A percentile compares a stretch with the other conserved stretches of the same genome.
phyloP scores from a whole-genome alignment of 2,888 invertebrate genomes.

The Cataglyphis rosenhaueri region DNA sequence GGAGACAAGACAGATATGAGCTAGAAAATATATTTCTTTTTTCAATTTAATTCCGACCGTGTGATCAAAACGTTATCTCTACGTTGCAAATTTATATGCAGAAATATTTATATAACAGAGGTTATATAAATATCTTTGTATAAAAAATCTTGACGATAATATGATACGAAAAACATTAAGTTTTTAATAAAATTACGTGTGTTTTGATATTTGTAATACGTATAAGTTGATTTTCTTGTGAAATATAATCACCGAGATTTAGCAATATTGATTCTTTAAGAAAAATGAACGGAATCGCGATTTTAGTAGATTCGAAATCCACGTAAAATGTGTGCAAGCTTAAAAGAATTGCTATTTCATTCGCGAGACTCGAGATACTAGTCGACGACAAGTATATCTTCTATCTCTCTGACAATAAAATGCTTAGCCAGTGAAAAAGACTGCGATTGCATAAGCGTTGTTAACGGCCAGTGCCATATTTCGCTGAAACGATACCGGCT shows the following conservation, averaged over 20 bases:
- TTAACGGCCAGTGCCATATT: conserved; percentile 24
- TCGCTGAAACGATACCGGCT: conserved; percentile 27
- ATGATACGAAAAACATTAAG: neutral
- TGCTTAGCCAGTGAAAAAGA: conserved; percentile 36
- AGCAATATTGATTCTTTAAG: neutral
- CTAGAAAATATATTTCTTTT: conserved; percentile 5
- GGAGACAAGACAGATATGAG: neutral
- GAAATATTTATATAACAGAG: neutral
- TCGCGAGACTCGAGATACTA: neutral
- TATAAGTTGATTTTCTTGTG: neutral
- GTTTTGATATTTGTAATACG: neutral
- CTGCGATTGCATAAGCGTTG: conserved; percentile 9
- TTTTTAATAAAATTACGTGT: neutral
- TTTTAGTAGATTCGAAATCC: neutral
- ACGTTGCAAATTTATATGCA: neutral
- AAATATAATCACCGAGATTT: neutral
- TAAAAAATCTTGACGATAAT: neutral
- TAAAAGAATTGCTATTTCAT: conserved; percentile 3
- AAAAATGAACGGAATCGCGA: neutral
- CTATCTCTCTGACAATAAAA: conserved; percentile 3
- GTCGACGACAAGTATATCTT: conserved; percentile 25
- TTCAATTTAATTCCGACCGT: conserved; percentile 15
- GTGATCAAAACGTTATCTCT: conserved; percentile 3
- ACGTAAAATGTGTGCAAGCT: neutral
- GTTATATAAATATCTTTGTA: neutral